A percentile compares a stretch with the other conserved stretches of the same genome.
Conservation (phyloP, 1,140 invertebrate genomes). For the Limonius californicus region DNA sequence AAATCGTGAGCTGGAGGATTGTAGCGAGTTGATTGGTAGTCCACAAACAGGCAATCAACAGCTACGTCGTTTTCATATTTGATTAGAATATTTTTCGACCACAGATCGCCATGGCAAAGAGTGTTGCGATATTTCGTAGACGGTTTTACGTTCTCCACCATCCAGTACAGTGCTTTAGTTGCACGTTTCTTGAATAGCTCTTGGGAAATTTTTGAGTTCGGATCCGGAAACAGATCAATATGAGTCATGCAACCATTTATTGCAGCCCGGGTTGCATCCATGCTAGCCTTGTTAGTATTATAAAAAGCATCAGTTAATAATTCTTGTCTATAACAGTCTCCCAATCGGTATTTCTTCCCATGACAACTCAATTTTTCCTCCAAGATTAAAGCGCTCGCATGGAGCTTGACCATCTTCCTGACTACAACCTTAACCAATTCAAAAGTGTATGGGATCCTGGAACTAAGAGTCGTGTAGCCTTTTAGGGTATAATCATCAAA, state of each 20-base stretch:
- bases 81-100: conserved; percentile 53
- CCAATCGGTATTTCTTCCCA: too few relatives aligned
- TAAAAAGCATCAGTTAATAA: too few relatives aligned
- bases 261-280: conserved; percentile 1
- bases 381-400: too few relatives aligned
- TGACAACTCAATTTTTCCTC: too few relatives aligned
- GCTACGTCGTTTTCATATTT: conserved; percentile 29
- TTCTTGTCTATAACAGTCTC: too few relatives aligned
- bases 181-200: conserved; percentile 12
- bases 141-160: conserved; percentile 9
- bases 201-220: background rate
- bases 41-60: conserved; percentile 48
- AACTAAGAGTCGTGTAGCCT: conserved; percentile 6
- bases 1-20: conserved; percentile 51
- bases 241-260: conserved; percentile 8
- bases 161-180: background rate
- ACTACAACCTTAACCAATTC: background rate
- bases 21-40: conserved; percentile 52
- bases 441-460: conserved; percentile 12
- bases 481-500: conserved; percentile 11
- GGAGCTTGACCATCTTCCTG: too few relatives aligned
- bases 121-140: conserved; percentile 16
- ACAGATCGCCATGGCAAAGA: conserved; percentile 50
- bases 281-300: background rate
- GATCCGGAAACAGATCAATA: conserved; percentile 8